phyloP scores from a whole-genome alignment of 2,797 vertebrate species.

The Cheirogaleus major region DNA sequence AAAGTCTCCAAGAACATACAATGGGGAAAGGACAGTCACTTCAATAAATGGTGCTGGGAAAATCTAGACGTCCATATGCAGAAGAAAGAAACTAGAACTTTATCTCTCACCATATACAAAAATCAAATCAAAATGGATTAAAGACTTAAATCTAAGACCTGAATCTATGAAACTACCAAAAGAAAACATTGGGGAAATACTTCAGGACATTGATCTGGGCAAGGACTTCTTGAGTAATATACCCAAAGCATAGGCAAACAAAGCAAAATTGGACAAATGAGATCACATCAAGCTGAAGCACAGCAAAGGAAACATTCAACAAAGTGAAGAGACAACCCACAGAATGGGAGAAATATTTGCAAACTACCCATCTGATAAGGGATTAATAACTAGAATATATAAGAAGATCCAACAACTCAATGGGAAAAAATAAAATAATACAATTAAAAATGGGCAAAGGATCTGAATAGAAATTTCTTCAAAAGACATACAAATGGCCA shows the following conservation, averaged over 20 bases:
- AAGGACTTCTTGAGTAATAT: not conserved
- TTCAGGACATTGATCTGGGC: not conserved
- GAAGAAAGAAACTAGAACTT: not conserved
- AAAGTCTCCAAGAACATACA: not conserved
- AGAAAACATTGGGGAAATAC: not conserved
- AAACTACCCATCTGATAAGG: not conserved
- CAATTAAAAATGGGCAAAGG: not conserved
- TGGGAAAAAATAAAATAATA: not conserved
- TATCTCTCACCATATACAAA: not conserved
- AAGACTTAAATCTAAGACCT: not conserved
- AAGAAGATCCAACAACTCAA: not conserved
- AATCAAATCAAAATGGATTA: not conserved
- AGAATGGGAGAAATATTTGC: not conserved
- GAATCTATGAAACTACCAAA: not conserved
- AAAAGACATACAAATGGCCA: not conserved
- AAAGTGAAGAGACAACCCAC: not conserved
- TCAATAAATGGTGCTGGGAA: not conserved
- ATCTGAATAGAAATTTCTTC: not conserved
- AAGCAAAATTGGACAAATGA: not conserved
- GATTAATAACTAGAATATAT: not conserved
- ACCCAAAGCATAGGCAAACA: not conserved
- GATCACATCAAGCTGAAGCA: not conserved
- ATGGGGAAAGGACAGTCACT: not conserved
- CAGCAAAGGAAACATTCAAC: too few relatives aligned
- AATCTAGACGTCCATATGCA: not conserved